Base-by-base conservation (phyloP, 2,113 vertebrate species). In the Stigmatopora argus region DNA sequence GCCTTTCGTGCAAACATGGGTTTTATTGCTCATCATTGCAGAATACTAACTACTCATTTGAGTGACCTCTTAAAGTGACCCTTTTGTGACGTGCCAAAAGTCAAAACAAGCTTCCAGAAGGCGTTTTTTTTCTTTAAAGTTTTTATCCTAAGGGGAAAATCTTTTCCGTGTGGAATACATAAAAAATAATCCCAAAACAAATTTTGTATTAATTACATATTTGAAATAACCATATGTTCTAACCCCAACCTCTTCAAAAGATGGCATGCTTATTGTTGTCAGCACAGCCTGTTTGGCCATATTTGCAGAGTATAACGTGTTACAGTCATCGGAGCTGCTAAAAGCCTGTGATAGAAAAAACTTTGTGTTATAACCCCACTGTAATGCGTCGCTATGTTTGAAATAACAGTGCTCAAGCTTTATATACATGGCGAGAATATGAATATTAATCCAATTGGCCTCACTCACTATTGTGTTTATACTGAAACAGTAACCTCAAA, bases 391-490 rank as follows among this genome's bases (percentile, higher is more conserved):
- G 34, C 17, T 21, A 10, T 52, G 23, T 55, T 8, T 55, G 13
- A 31, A 23, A 26, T 55, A 31, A 11, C 1, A 55, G 23, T 6
- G 1, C 23, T 23, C 21, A 15, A 31, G 12, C 4, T 73, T 72
- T 35, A 79, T 64, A 58, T 60, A 71, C 64, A 66, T 66, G 66
- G 35, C 7, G 64, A n/a, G 34, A 44, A 26, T 61, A 51, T 31
- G 1, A 31, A 31, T 31, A 17, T 85, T 81, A 70, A 79, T 87
- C 81, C 81, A 85, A 83, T 82, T 85, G 65, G 74, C 77, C 77
- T 70, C 88, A 88, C 92, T 80, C 63, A 64, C 85, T 65, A 83
- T 95, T 96, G 92, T 94, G 92, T 93, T 89, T 89, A 79, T 75
- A 74, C 65, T 65, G 69, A 65, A 64, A 67, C 60, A 73, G 73